These are phyloP conservation scores for Hymenochirus boettgeri DNA, from an alignment of 2,113 vertebrate genomes.

Conservation along the genomic window DNA sequence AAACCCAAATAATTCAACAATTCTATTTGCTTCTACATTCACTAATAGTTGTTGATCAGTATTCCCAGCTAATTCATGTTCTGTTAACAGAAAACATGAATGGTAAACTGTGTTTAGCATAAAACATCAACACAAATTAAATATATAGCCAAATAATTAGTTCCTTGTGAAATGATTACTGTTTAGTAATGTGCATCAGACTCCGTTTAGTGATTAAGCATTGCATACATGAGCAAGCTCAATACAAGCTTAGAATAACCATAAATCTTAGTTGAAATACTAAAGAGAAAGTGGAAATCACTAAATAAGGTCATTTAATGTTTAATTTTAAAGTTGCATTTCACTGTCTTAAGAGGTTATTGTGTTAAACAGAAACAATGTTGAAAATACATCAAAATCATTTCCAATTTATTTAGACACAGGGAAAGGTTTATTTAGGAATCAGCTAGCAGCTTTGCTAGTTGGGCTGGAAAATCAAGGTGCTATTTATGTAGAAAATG, in stretches of 20 bases:
- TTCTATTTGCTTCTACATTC: not conserved
- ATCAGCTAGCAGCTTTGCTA: too few relatives aligned
- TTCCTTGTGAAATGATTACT: constrained; percentile 35
- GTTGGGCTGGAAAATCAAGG: too few relatives aligned
- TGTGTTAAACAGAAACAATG: not conserved
- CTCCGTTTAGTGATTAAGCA: not conserved
- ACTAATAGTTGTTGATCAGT: too few relatives aligned
- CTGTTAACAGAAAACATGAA: not conserved
- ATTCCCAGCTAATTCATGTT: too few relatives aligned
- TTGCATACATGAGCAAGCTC: not conserved
- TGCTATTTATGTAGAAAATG: too few relatives aligned
- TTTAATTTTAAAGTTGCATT: constrained; percentile 13
- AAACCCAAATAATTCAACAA: too few relatives aligned
- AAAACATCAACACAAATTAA: constrained; percentile 23
- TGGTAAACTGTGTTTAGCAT: constrained; percentile 1
- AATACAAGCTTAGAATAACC: not conserved
- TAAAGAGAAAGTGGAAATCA: not conserved
- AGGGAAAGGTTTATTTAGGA: too few relatives aligned
- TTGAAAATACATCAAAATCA: not conserved
- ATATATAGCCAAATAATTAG: constrained; percentile 32
- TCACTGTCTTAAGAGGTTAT: constrained; percentile 10
- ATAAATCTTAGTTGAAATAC: not conserved
- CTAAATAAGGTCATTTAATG: constrained; percentile 27
- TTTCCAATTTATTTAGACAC: not conserved
- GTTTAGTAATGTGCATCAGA: constrained; percentile 31